These are phyloP conservation scores for Argynnis bischoffii DNA, from an alignment of 2,888 invertebrate species.

Conservation along the genomic window DNA sequence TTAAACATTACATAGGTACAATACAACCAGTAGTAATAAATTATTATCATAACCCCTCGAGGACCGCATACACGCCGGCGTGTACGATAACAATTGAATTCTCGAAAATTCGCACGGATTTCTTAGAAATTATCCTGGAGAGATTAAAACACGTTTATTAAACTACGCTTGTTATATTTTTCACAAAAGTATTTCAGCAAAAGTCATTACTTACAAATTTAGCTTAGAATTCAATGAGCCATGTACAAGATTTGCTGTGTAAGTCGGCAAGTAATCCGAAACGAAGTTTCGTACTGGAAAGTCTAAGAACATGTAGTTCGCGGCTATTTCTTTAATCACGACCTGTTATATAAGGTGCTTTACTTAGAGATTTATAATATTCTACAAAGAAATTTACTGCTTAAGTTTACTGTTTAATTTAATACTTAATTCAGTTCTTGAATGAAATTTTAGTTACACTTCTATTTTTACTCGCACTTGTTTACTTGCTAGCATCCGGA, in stretches of 20 bases:
- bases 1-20: too few relatives aligned
- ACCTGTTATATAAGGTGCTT: constrained; percentile 10
- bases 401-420: constrained; percentile 14
- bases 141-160: too few relatives aligned
- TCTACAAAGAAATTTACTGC: constrained; percentile 22
- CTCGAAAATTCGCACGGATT: too few relatives aligned
- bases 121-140: too few relatives aligned
- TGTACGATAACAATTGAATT: too few relatives aligned
- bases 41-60: too few relatives aligned
- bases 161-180: background rate
- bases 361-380: constrained; percentile 20
- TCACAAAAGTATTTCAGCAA: background rate
- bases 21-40: background rate
- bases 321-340: constrained; percentile 32
- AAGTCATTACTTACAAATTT: background rate
- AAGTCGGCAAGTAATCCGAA: constrained; percentile 37
- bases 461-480: background rate
- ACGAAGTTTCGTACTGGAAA: constrained; percentile 24
- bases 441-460: constrained; percentile 6
- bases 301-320: constrained; percentile 24
- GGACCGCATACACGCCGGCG: too few relatives aligned
- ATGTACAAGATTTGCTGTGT: constrained; percentile 46
- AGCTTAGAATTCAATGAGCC: constrained; percentile 52
- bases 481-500: too few relatives aligned
- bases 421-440: constrained; percentile 4